These are phyloP conservation scores for Hirtodrosophila trivittata DNA, from an alignment of 2,888 invertebrate genomes.

Conservation along the genomic window DNA sequence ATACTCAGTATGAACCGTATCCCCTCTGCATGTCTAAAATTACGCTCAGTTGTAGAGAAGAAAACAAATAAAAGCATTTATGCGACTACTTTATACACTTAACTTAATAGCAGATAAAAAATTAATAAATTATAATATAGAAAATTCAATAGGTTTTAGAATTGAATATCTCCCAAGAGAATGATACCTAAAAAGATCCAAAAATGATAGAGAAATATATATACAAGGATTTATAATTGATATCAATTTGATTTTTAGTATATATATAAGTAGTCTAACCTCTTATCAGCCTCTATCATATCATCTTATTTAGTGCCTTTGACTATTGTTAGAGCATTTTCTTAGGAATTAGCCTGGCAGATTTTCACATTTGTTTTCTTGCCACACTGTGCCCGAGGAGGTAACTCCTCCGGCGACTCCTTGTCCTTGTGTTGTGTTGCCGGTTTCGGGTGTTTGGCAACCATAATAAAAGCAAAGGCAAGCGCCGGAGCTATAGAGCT, in stretches of 20 bases:
- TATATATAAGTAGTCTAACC: too few species aligned
- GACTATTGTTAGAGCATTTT: slow-evolving; percentile 30
- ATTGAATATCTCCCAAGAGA: too few species aligned
- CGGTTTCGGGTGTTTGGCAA: slow-evolving; percentile 70
- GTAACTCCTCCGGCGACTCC: slow-evolving; percentile 39
- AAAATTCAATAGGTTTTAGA: too few species aligned
- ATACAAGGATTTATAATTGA: too few species aligned
- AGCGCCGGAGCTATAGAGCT: slow-evolving; percentile 40
- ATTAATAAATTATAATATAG: too few species aligned
- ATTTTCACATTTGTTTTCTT: slow-evolving; percentile 49
- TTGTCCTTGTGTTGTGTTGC: slow-evolving; percentile 64
- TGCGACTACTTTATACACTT: too few species aligned
- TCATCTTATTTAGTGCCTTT: background rate
- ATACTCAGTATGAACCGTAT: background rate
- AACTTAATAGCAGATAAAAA: slow-evolving; percentile 1
- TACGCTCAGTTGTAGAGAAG: slow-evolving; percentile 41
- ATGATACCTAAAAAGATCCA: too few species aligned
- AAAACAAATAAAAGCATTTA: slow-evolving; percentile 9
- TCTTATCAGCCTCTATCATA: too few species aligned
- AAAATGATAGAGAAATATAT: too few species aligned
- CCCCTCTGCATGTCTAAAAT: slow-evolving; percentile 57
- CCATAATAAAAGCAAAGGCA: slow-evolving; percentile 46
- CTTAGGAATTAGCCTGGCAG: slow-evolving; percentile 12
- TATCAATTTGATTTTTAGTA: too few species aligned
- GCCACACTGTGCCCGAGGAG: slow-evolving; percentile 19